These are phyloP conservation scores for Rutilus rutilus DNA, from an alignment of 2,113 vertebrate species.

Conservation along the genomic window DNA sequence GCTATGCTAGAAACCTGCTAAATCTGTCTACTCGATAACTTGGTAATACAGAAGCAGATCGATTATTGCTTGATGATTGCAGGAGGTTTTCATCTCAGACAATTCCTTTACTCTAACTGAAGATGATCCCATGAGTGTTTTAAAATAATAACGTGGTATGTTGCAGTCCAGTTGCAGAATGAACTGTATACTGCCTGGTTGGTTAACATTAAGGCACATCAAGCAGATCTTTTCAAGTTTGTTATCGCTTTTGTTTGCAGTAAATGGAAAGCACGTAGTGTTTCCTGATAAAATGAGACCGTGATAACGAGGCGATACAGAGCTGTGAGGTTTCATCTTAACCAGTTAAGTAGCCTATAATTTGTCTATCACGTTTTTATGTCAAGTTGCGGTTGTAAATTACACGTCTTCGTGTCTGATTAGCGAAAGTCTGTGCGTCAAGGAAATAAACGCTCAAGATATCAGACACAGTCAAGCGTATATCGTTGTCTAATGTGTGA, in stretches of 20 bases:
- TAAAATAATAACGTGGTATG: background rate
- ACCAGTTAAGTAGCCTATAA: background rate
- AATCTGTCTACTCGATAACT: slow-evolving; percentile 8
- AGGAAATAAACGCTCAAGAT: background rate
- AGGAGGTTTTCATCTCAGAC: background rate
- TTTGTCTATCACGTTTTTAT: background rate
- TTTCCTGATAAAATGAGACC: background rate
- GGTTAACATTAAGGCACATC: slow-evolving; percentile 1
- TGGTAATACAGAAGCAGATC: background rate
- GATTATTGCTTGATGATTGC: background rate
- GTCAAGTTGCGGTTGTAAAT: background rate
- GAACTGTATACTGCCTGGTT: background rate
- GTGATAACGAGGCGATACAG: background rate
- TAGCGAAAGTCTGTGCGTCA: slow-evolving; percentile 24
- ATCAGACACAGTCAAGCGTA: background rate
- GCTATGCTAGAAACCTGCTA: background rate
- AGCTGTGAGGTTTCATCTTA: background rate
- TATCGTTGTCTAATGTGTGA: background rate
- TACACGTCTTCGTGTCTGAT: background rate
- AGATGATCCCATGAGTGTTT: background rate
- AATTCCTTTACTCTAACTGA: slow-evolving; percentile 16
- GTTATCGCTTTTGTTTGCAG: background rate
- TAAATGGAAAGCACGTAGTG: background rate
- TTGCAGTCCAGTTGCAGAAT: background rate
- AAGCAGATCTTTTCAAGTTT: slow-evolving; percentile 30